A percentile compares a stretch with the other conserved stretches of the same genome.
phyloP scores from a whole-genome alignment of 2,797 vertebrate species.

The Semaprochilodus insignis region DNA sequence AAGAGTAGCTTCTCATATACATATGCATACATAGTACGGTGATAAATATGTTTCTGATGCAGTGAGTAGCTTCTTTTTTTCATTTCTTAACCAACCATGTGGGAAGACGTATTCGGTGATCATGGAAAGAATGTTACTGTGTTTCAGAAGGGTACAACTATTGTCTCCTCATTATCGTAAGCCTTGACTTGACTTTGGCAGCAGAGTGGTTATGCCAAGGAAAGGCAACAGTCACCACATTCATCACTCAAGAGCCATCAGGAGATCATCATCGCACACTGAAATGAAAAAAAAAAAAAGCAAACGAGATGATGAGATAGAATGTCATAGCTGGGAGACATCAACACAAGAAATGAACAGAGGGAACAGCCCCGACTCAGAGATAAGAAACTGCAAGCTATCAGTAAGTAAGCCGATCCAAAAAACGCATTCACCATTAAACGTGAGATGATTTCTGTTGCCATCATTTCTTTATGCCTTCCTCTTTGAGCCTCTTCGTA shows the following conservation, averaged over 20 bases:
- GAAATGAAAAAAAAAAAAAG: constrained; percentile 2
- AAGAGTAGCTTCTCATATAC: too few relatives aligned
- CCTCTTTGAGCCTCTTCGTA: not conserved
- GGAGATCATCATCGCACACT: not conserved
- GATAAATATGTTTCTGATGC: too few relatives aligned
- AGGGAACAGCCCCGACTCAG: not conserved
- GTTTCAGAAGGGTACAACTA: too few relatives aligned
- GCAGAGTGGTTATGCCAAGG: not conserved
- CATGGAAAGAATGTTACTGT: too few relatives aligned
- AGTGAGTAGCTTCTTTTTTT: too few relatives aligned
- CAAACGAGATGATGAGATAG: not conserved
- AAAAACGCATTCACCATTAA: not conserved
- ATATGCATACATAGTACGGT: too few relatives aligned
- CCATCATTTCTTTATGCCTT: constrained; percentile 13
- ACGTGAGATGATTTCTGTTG: not conserved
- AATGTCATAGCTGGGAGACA: constrained; percentile 16
- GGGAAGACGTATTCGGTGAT: too few relatives aligned
- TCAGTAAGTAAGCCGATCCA: not conserved
- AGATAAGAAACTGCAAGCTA: constrained; percentile 10
- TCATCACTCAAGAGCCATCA: constrained; percentile 19
- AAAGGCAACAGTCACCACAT: not conserved
- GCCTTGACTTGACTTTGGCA: not conserved
- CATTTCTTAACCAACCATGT: too few relatives aligned
- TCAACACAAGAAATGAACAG: not conserved
- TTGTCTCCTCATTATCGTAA: too few relatives aligned